Evolutionary conservation across 2,797 vertebrate genomes (phyloP), one percentile per base, ranked within the genome.

Genomic region (Mormyrus proboscirostris): DNA sequence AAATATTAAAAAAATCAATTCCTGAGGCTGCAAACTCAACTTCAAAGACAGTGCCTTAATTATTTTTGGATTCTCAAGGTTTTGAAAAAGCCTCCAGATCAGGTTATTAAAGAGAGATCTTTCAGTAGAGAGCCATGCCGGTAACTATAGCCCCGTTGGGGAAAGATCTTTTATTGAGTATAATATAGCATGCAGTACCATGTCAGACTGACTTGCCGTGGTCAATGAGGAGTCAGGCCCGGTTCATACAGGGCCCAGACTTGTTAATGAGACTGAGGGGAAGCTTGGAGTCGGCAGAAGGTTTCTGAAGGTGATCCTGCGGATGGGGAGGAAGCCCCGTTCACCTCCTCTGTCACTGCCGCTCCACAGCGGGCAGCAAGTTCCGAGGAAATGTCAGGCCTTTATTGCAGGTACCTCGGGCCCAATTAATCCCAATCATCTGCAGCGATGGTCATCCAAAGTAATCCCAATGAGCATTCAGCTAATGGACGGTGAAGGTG

Each of bases 71-170:
- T 91, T 86, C 38, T 89, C 57, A 82, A 53, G 62, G 79, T 29
- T 87, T 84, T 9, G 25, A 86, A 62, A 65, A 89, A 88, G 92
- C 92, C 93, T 92, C 38, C 53, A 25, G 84, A 79, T 85, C 19
- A 29, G 82, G 92, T 89, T 91, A 91, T 93, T 94, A 95, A 93
- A 92, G 91, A 93, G 92, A 92, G 91, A 90, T 91, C 93, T 94
- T 94, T 93, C 92, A 94, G 93, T 91, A 90, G 86, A 87, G 83
- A 92, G 90, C 93, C 55, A 91, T 93, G 93, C 93, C 92, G 92
- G 94, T 94, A 96, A 95, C 93, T 90, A 89, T 89, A 95, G 93
- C 93, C 93, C 94, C 93, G 94, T 79, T 79, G 38, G 95, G 94
- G 94, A 95, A 95, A 94, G 90, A 12, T 92, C 94, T 93, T 92